Conservation (phyloP, 2,888 invertebrate genomes). For the Cylloceria caligata region DNA sequence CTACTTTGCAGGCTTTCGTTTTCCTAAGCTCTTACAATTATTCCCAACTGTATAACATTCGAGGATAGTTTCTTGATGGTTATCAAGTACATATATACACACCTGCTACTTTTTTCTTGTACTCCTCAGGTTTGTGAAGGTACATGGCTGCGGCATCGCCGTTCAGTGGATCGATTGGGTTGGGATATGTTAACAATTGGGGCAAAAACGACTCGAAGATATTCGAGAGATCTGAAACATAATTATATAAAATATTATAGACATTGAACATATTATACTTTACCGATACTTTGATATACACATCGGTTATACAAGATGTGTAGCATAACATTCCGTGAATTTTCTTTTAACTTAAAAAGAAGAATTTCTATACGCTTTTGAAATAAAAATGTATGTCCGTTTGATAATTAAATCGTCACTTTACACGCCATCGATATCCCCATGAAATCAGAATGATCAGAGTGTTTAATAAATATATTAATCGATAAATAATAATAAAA, state of each 20-base stretch:
- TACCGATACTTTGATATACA: background rate
- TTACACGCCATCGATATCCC: no score
- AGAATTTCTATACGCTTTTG: background rate
- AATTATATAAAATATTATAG: conserved; percentile 7
- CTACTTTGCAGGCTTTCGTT: no score
- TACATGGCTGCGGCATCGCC: conserved; percentile 99
- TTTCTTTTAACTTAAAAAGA: background rate
- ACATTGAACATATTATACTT: background rate
- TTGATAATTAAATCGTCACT: no score
- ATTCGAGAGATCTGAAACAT: conserved; percentile 95
- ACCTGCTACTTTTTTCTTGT: conserved; percentile 99
- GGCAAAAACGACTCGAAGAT: conserved; percentile 99
- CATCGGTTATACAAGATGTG: background rate
- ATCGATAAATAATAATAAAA: no score
- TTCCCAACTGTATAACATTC: no score
- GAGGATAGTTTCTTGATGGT: no score
- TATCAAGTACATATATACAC: conserved; percentile 65
- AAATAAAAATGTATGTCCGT: no score
- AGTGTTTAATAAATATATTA: no score
- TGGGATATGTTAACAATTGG: conserved; percentile 99
- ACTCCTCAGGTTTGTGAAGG: conserved; percentile 99
- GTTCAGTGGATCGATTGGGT: conserved; percentile 99
- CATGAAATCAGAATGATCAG: no score
- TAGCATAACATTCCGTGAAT: background rate
- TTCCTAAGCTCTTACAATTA: no score